phyloP scores from a whole-genome alignment of 2,113 vertebrate genomes.

The Eudyptes chrysolophus region DNA sequence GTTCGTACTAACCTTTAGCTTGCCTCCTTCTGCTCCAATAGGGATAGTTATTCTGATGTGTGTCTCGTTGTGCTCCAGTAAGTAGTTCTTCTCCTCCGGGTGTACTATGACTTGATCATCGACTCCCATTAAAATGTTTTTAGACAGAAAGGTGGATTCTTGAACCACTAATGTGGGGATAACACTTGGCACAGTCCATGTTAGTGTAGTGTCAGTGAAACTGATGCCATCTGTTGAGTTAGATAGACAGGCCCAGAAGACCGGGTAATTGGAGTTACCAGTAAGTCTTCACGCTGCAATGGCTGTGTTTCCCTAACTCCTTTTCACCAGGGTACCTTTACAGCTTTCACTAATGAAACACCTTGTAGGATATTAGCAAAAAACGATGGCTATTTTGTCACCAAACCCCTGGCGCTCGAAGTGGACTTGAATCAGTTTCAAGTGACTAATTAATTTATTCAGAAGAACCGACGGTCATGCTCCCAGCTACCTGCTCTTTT shows the following conservation, averaged over 20 bases:
- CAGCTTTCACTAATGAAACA: not conserved
- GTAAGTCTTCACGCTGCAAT: not conserved
- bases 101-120: constrained; percentile 49
- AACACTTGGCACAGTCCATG: constrained; percentile 77
- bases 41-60: constrained; percentile 74
- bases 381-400: not conserved
- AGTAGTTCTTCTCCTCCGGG: constrained; percentile 56
- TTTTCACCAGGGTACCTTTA: not conserved
- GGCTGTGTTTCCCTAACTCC: not conserved
- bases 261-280: not conserved
- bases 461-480: not conserved
- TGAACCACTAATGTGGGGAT: constrained; percentile 75
- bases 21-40: constrained; percentile 78
- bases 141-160: constrained; percentile 39
- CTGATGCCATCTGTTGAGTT: constrained; percentile 73
- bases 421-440: not conserved
- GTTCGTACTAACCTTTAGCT: constrained; percentile 22
- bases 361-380: not conserved
- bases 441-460: not conserved
- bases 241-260: not conserved
- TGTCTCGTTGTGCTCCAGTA: constrained; percentile 47
- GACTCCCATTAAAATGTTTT: constrained; percentile 75
- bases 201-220: constrained; percentile 66
- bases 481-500: not conserved
- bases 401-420: not conserved